phyloP scores from a whole-genome alignment of 2,888 invertebrate species.

The Platycheirus albimanus region DNA sequence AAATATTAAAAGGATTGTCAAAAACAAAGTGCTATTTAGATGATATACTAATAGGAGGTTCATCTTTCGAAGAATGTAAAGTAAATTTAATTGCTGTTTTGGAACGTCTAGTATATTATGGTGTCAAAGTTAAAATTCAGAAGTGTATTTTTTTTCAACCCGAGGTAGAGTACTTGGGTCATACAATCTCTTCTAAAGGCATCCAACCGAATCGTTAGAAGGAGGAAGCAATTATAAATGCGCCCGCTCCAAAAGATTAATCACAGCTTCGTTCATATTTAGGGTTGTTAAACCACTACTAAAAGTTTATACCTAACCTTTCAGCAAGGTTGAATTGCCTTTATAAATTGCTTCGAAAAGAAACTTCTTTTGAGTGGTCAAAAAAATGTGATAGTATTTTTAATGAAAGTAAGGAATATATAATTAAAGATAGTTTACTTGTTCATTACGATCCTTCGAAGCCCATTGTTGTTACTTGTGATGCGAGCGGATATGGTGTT shows the following conservation, averaged over 20 bases:
- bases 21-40: constrained; percentile 6
- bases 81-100: constrained; percentile 1
- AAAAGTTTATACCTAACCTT: constrained; percentile 6
- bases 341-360: constrained; percentile 6
- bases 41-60: constrained; percentile 2
- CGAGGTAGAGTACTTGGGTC: constrained; percentile 11
- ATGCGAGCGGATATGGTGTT: constrained; percentile 44
- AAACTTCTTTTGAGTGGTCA: constrained; percentile 2
- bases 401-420: constrained; percentile 9
- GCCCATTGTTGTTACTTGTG: constrained; percentile 41
- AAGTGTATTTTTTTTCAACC: constrained; percentile 6
- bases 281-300: constrained; percentile 7
- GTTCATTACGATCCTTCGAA: constrained; percentile 39
- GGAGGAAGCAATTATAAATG: background rate
- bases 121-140: constrained; percentile 3
- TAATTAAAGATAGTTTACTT: constrained; percentile 14
- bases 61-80: background rate
- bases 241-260: constrained; percentile 1
- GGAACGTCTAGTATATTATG: constrained; percentile 1
- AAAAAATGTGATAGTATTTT: constrained; percentile 10
- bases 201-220: background rate
- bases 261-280: too few species aligned
- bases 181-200: background rate
- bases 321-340: background rate
- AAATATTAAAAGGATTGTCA: background rate